These are phyloP conservation scores for Congeria kusceri DNA, from an alignment of 2,888 invertebrate genomes.

Conservation along the genomic window DNA sequence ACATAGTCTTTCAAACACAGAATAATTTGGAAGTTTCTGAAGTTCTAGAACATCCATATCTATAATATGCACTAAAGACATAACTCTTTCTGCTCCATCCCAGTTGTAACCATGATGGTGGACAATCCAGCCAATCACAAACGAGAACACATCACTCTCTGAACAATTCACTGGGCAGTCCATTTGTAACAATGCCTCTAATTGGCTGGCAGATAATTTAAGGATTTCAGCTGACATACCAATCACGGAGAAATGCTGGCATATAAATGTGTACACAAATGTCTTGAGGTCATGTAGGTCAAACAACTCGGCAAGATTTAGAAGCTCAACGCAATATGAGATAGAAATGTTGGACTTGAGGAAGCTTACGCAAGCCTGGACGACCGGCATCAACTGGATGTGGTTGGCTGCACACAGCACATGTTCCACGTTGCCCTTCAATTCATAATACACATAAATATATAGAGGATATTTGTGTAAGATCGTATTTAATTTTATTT, in stretches of 20 bases:
- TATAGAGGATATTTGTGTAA: no score
- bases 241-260: constrained; percentile 88
- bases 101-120: constrained; percentile 84
- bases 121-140: constrained; percentile 88
- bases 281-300: constrained; percentile 88
- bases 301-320: constrained; percentile 90
- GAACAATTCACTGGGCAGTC: constrained; percentile 90
- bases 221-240: constrained; percentile 88
- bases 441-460: no score
- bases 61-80: constrained; percentile 86
- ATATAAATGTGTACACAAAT: constrained; percentile 89
- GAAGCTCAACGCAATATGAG: constrained; percentile 91
- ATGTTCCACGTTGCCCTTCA: constrained; percentile 88
- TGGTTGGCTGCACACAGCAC: constrained; percentile 90
- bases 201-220: constrained; percentile 88
- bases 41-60: constrained; percentile 80
- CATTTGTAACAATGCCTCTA: constrained; percentile 88
- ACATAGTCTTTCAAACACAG: constrained; percentile 42
- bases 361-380: constrained; percentile 89
- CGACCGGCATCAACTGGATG: constrained; percentile 89
- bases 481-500: no score
- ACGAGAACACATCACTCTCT: constrained; percentile 88
- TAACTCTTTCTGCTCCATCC: constrained; percentile 85
- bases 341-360: constrained; percentile 89
- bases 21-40: constrained; percentile 45